Evolutionary conservation across 2,797 vertebrate species (phyloP).

Genomic region (Clamator glandarius): DNA sequence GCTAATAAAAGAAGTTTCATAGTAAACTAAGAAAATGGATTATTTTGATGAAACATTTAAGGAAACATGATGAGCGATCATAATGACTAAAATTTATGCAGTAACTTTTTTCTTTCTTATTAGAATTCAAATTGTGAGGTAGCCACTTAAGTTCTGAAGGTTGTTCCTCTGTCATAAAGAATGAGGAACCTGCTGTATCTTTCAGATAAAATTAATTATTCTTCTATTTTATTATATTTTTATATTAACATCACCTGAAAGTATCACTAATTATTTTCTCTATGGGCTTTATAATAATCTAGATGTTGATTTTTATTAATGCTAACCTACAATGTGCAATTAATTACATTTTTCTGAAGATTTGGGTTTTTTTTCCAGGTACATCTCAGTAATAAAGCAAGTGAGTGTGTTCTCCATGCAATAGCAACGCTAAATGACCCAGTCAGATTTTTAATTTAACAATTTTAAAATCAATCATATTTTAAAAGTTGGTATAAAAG

Average conservation of each 20-base stretch:
- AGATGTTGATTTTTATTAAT: conserved; percentile 60
- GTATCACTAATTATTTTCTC: conserved; percentile 39
- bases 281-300: conserved; percentile 25
- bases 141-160: conserved; percentile 29
- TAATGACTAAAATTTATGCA: conserved; percentile 23
- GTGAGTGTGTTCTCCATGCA: background rate
- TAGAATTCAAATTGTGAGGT: conserved; percentile 37
- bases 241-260: conserved; percentile 17
- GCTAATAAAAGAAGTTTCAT: background rate
- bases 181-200: background rate
- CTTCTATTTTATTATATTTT: background rate
- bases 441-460: background rate
- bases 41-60: conserved; percentile 32
- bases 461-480: background rate
- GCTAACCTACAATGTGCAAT: conserved; percentile 30
- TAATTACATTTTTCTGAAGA: conserved; percentile 29
- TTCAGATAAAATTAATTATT: conserved; percentile 6
- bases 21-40: background rate
- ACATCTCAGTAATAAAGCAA: background rate
- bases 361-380: background rate
- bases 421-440: background rate
- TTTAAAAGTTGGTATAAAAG: background rate
- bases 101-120: conserved; percentile 34
- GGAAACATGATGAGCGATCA: background rate
- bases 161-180: background rate